Evolutionary conservation across 2,797 vertebrate genomes (phyloP).

Genomic region (Lutjanus campechanus): DNA sequence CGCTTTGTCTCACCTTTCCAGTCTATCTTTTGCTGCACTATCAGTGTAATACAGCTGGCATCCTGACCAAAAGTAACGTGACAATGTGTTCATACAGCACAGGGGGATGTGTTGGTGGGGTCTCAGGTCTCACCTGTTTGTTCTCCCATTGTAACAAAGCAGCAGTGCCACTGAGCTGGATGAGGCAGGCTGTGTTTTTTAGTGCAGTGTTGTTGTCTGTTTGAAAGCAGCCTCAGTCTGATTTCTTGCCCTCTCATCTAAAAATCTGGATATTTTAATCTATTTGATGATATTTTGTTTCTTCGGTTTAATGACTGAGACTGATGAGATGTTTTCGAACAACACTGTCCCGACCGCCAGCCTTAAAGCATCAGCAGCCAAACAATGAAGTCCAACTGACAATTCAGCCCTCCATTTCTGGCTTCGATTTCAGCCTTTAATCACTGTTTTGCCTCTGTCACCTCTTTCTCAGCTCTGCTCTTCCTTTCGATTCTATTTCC

Average conservation of each 20-base stretch:
- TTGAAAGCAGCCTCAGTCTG: background rate
- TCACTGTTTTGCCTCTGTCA: slow-evolving; percentile 4
- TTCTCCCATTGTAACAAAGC: background rate
- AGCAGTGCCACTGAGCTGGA: background rate
- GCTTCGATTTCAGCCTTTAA: slow-evolving; percentile 12
- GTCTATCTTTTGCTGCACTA: too few species aligned
- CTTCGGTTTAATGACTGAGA: background rate
- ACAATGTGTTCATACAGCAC: too few species aligned
- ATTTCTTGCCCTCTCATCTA: background rate
- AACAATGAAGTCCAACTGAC: slow-evolving; percentile 16
- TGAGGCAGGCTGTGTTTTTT: background rate
- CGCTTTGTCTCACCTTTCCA: too few species aligned
- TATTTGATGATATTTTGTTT: background rate
- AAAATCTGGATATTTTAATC: background rate
- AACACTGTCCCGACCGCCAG: background rate
- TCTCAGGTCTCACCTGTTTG: too few species aligned
- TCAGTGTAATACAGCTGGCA: too few species aligned
- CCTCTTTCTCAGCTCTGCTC: background rate
- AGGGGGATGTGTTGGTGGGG: too few species aligned
- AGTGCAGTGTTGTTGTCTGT: background rate
- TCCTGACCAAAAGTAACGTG: too few species aligned
- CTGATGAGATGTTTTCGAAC: background rate
- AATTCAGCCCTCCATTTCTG: background rate
- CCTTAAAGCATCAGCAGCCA: slow-evolving; percentile 2
- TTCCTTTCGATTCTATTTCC: slow-evolving; percentile 1